Percentiles rank a stretch among this genome's conserved stretches.
phyloP scores from a whole-genome alignment of 1,140 invertebrate species.

The Araneus ventricosus region DNA sequence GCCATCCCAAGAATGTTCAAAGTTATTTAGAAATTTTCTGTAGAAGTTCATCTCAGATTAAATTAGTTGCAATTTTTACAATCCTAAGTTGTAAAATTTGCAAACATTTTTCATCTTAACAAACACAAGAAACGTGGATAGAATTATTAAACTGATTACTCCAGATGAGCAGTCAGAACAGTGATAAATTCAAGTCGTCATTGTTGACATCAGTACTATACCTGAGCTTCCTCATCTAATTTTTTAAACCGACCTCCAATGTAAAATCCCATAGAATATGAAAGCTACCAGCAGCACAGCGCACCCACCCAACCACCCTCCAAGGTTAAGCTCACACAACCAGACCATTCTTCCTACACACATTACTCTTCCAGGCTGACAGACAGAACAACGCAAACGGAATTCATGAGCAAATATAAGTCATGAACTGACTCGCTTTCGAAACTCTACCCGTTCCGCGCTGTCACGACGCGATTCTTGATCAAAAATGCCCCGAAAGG shows the following conservation, averaged over 20 bases:
- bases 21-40: too few relatives aligned
- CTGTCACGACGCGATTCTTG: constrained; percentile 28
- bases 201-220: too few relatives aligned
- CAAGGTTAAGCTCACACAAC: background rate
- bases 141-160: too few relatives aligned
- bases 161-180: too few relatives aligned
- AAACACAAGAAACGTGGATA: too few relatives aligned
- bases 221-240: too few relatives aligned
- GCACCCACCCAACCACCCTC: background rate
- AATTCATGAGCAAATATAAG: constrained; percentile 25
- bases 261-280: background rate
- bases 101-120: too few relatives aligned
- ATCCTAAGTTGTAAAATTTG: too few relatives aligned
- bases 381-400: background rate
- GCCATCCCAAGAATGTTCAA: too few relatives aligned
- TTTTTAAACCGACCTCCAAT: background rate
- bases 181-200: too few relatives aligned
- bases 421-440: constrained; percentile 29
- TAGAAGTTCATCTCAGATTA: too few relatives aligned
- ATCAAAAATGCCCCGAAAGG: constrained; percentile 10
- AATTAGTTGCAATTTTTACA: too few relatives aligned
- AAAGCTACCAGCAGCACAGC: background rate
- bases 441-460: background rate
- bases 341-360: background rate
- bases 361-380: constrained; percentile 5